Percentiles rank a stretch among this genome's conserved stretches.
These are phyloP conservation scores for Camponotus floridanus DNA, from an alignment of 1,140 invertebrate species.

Conservation along the genomic window DNA sequence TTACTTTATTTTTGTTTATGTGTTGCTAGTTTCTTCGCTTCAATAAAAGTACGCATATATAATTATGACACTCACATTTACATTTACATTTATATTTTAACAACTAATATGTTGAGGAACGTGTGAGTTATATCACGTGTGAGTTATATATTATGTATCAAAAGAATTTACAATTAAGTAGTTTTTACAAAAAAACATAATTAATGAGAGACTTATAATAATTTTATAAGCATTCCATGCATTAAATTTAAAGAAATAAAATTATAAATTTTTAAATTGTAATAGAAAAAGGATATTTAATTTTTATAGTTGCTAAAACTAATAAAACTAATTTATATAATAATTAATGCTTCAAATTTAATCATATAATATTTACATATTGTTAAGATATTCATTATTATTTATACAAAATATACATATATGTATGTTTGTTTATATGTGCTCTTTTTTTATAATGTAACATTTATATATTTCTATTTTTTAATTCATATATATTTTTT, in stretches of 20 bases:
- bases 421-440: not conserved
- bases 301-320: not conserved
- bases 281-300: not conserved
- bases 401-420: not conserved
- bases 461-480: conserved; percentile 17
- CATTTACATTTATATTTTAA: not conserved
- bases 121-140: not conserved
- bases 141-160: not conserved
- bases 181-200: not conserved
- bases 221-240: not conserved
- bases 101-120: not conserved
- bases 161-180: conserved; percentile 1
- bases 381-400: not conserved
- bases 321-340: not conserved
- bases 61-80: not conserved
- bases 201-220: conserved; percentile 3
- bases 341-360: conserved; percentile 3
- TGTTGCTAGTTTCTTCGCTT: not conserved
- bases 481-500: not conserved
- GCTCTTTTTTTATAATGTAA: not conserved
- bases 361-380: conserved; percentile 7
- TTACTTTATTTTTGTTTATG: conserved; percentile 1
- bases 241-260: not conserved
- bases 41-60: conserved; percentile 10
- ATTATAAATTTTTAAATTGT: not conserved